Evolutionary conservation across 2,888 invertebrate genomes (phyloP), one percentile per base, ranked within the genome.

Genomic region (Spisula solida): DNA sequence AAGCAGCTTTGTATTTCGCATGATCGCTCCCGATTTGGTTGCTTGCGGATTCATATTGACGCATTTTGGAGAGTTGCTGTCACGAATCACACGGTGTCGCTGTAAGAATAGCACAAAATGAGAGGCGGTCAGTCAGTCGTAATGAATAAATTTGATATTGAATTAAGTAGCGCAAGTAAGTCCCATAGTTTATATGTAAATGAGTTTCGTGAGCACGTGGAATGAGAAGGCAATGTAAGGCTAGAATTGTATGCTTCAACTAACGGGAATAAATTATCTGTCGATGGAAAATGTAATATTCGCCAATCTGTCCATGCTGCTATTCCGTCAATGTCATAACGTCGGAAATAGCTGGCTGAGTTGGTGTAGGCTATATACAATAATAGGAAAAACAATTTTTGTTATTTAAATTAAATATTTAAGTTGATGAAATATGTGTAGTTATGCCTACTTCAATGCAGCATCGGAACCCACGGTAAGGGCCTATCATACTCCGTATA

Each of bases 61-160:
- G 34, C 31, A 12, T 20, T 14, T 48, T 78, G 78, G 78, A n/a
- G 18, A 55, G 78, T 31, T 29, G 34, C 41, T 79, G 48, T 34
- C 47, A 34, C n/a, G 41, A 84, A 79, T 85, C 56, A 31, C 66
- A 56, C 47, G 85, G 78, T 78, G 34, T 29, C n/a, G 47, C 34
- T 55, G 78, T 85, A 34, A 75, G 75, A 75, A 75, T 34, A 31
- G 34, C 75, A 75, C 75, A 75, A 56, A 85, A 85, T 85, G 85
- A 85, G 85, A n/a, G 14, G n/a, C 20, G 70, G 66, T 84, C 83
- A 81, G 47, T 81, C 81, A 81, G 55, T 84, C 84, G 89, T 75
- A 85, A 89, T 89, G 87, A 89, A 89, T 89, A 86, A 84, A 87
- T 87, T 86, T 81, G 81, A 83, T 87, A 87, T 83, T 55, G 66